These are phyloP conservation scores for Urocyon cinereoargenteus DNA, from an alignment of 2,797 vertebrate species.

Conservation along the genomic window DNA sequence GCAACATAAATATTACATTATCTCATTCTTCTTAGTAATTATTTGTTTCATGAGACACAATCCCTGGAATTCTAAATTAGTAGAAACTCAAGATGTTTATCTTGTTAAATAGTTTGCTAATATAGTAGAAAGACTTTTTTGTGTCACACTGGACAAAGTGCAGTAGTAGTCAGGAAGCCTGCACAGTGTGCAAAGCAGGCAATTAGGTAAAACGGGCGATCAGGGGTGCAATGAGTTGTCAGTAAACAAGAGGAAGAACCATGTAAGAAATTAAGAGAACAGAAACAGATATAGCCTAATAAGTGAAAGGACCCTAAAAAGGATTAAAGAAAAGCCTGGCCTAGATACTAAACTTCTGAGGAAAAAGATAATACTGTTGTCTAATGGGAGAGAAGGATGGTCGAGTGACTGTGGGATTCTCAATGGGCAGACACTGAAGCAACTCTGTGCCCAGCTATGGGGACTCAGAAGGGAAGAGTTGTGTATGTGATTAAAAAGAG, in stretches of 20 bases:
- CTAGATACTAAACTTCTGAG: background rate
- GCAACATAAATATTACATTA: background rate
- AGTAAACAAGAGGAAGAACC: background rate
- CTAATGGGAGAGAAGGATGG: background rate
- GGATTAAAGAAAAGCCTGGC: background rate
- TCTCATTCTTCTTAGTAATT: constrained; percentile 37
- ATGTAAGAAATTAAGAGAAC: background rate
- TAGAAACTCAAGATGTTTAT: constrained; percentile 24
- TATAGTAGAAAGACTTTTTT: background rate
- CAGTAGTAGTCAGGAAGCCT: background rate
- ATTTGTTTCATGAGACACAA: background rate
- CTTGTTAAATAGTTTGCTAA: background rate
- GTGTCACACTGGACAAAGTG: background rate
- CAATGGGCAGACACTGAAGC: background rate
- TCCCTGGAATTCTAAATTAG: background rate
- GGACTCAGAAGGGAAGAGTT: background rate
- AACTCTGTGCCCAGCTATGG: too few species aligned
- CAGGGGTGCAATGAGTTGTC: background rate
- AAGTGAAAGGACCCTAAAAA: background rate
- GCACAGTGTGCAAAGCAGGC: background rate
- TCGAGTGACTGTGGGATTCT: background rate
- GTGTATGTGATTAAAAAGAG: background rate
- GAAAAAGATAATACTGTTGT: background rate
- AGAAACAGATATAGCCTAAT: background rate
- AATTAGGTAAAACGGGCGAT: background rate